Evolutionary conservation across 2,888 invertebrate genomes (phyloP).

Genomic region (Eremobia ochroleuca): DNA sequence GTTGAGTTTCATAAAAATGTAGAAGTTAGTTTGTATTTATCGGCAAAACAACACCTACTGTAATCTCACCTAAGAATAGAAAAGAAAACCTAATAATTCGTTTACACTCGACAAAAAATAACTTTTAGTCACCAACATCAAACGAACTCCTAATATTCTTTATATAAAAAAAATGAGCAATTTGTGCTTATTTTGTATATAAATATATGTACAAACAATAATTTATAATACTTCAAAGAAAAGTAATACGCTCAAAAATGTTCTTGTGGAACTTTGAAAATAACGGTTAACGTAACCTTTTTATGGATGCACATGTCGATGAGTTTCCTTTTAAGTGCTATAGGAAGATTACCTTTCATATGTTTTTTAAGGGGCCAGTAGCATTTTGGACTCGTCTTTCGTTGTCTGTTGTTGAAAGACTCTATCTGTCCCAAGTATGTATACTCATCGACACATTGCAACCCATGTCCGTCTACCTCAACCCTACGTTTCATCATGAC

Average conservation of each 20-base stretch:
- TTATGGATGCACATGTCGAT: too few species aligned
- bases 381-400: too few species aligned
- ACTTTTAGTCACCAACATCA: conserved; percentile 17
- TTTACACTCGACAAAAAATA: neutral
- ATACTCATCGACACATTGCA: too few species aligned
- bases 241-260: conserved; percentile 10
- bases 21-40: too few species aligned
- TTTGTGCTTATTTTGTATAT: conserved; percentile 42
- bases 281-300: neutral
- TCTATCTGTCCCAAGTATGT: too few species aligned
- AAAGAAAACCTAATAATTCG: neutral
- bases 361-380: too few species aligned
- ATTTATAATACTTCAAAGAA: conserved; percentile 46
- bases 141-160: conserved; percentile 27
- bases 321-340: too few species aligned
- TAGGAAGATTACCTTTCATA: too few species aligned
- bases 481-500: too few species aligned
- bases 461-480: too few species aligned
- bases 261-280: neutral
- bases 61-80: neutral
- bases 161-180: neutral
- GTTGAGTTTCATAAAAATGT: too few species aligned
- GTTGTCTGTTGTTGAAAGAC: too few species aligned
- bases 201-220: conserved; percentile 5
- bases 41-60: neutral